Evolutionary conservation across 2,113 vertebrate species (phyloP).

Genomic region (Brienomyrus longianalis): DNA sequence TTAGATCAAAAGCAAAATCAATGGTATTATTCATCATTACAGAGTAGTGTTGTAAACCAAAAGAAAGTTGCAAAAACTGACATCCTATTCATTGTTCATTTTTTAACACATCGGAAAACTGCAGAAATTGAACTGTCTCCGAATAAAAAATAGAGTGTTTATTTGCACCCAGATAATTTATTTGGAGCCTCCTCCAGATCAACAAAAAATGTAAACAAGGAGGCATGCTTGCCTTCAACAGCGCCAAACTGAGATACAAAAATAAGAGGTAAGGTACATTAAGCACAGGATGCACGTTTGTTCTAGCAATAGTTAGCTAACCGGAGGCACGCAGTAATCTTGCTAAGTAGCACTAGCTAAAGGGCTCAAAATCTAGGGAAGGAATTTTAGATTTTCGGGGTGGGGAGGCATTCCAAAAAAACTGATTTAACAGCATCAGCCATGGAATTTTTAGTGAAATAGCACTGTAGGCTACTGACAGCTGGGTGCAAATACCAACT

Average conservation of each 20-base stretch:
- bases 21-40: neutral
- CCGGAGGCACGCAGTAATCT: neutral
- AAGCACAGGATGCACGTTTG: neutral
- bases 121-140: neutral
- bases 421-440: neutral
- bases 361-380: neutral
- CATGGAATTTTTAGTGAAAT: neutral
- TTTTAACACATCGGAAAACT: neutral
- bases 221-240: neutral
- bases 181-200: neutral
- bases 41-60: neutral
- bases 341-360: neutral
- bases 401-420: neutral
- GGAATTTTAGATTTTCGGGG: neutral
- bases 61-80: neutral
- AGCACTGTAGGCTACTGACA: neutral
- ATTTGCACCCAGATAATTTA: neutral
- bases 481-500: neutral
- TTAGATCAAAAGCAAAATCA: too few species aligned
- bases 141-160: neutral
- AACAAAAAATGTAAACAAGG: neutral
- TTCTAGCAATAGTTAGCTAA: neutral
- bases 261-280: neutral
- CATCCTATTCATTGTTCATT: neutral
- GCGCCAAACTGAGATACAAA: neutral